Conservation (phyloP, 2,888 invertebrate species). For the Didymodactylos carnosus region DNA sequence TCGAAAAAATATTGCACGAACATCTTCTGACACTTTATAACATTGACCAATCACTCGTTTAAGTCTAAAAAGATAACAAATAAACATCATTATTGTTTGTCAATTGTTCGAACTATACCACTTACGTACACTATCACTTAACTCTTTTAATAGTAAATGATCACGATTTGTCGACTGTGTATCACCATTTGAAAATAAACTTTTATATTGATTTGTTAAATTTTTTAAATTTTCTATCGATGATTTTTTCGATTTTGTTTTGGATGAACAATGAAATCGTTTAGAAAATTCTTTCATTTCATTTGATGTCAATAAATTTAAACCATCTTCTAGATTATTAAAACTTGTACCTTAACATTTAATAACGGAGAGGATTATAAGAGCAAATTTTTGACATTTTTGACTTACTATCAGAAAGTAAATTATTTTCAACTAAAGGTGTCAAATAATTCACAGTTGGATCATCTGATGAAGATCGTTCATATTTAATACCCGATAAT, state of each 20-base stretch:
- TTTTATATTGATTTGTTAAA: background rate
- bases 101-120: too few species aligned
- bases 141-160: background rate
- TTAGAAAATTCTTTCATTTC: background rate
- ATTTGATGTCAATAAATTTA: background rate
- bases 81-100: too few species aligned
- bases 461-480: background rate
- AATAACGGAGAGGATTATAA: too few species aligned
- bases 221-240: background rate
- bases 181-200: background rate
- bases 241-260: background rate
- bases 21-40: background rate
- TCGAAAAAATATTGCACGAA: background rate
- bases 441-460: background rate
- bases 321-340: background rate
- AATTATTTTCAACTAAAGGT: background rate
- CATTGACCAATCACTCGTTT: background rate
- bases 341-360: background rate
- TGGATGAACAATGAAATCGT: background rate
- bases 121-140: too few species aligned
- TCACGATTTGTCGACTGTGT: background rate
- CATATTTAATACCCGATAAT: background rate
- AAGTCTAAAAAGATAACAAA: too few species aligned
- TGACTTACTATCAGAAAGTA: background rate
- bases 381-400: background rate